These are phyloP conservation scores for Cyphomyrus discorhynchus DNA, from an alignment of 2,113 vertebrate genomes.

Conservation along the genomic window DNA sequence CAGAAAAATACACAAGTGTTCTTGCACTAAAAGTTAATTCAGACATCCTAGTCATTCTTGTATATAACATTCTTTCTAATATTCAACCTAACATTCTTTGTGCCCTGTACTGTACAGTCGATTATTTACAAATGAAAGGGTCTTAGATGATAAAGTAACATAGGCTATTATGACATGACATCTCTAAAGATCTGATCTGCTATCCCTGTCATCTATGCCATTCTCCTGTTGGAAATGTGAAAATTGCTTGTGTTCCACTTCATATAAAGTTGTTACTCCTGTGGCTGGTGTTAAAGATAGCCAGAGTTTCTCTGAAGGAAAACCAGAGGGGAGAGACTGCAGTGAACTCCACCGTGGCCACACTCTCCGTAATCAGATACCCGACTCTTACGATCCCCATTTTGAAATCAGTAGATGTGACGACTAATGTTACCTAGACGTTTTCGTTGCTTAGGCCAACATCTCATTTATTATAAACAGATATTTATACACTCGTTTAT, in stretches of 20 bases:
- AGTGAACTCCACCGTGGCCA: background rate
- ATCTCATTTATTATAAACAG: background rate
- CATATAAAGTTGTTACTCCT: background rate
- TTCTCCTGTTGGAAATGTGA: background rate
- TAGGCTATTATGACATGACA: background rate
- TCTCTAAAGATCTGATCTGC: background rate
- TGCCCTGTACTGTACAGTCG: background rate
- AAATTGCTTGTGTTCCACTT: background rate
- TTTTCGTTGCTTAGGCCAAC: background rate
- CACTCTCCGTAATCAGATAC: background rate
- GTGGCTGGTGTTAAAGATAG: background rate
- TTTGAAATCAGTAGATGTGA: background rate
- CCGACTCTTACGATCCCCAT: background rate
- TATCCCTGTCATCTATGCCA: background rate
- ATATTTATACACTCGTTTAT: background rate
- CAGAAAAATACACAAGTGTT: background rate
- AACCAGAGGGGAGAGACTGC: background rate
- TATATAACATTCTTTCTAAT: background rate
- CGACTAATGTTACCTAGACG: background rate
- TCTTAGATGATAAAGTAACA: background rate
- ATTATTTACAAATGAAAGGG: background rate
- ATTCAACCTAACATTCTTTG: background rate
- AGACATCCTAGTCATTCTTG: background rate
- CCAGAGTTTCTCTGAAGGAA: background rate
- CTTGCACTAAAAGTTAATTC: background rate